Percentiles rank a stretch among this genome's conserved stretches.
Evolutionary conservation across 2,888 invertebrate species (phyloP).

Genomic region (Drosophila testacea): DNA sequence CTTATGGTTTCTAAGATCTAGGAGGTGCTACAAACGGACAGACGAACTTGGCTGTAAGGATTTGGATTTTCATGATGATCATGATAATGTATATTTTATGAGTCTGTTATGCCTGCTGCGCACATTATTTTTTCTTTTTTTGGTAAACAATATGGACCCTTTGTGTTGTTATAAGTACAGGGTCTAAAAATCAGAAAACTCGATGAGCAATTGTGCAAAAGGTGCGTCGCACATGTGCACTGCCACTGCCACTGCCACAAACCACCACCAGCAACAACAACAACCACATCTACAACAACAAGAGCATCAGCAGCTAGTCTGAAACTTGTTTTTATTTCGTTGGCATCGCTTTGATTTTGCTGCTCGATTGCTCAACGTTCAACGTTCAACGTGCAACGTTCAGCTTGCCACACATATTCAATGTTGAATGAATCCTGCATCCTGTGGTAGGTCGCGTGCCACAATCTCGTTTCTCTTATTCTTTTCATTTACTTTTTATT

Average conservation of each 20-base stretch:
- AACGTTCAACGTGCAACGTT: slow-evolving; percentile 21
- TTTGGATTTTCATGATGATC: background rate
- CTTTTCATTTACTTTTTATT: slow-evolving; percentile 31
- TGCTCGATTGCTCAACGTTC: slow-evolving; percentile 71
- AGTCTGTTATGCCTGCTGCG: background rate
- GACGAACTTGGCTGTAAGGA: too few species aligned
- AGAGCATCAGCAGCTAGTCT: slow-evolving; percentile 38
- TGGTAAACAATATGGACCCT: background rate
- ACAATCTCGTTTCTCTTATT: slow-evolving; percentile 61
- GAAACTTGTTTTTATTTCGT: slow-evolving; percentile 70
- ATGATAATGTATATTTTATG: background rate
- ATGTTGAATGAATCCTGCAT: slow-evolving; percentile 47
- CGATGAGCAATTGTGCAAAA: slow-evolving; percentile 66
- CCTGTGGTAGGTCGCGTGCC: slow-evolving; percentile 81
- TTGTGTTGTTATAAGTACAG: background rate
- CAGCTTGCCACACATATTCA: slow-evolving; percentile 10
- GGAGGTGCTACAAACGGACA: too few species aligned
- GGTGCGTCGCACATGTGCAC: slow-evolving; percentile 74
- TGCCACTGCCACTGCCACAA: slow-evolving; percentile 39
- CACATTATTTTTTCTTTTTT: background rate
- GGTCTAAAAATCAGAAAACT: slow-evolving; percentile 7
- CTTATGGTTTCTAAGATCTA: too few species aligned
- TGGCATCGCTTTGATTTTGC: slow-evolving; percentile 73
- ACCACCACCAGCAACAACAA: slow-evolving; percentile 59
- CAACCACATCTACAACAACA: slow-evolving; percentile 39